Base-by-base conservation (phyloP, 23 tunicate species). In the Oikopleura dioica region DNA sequence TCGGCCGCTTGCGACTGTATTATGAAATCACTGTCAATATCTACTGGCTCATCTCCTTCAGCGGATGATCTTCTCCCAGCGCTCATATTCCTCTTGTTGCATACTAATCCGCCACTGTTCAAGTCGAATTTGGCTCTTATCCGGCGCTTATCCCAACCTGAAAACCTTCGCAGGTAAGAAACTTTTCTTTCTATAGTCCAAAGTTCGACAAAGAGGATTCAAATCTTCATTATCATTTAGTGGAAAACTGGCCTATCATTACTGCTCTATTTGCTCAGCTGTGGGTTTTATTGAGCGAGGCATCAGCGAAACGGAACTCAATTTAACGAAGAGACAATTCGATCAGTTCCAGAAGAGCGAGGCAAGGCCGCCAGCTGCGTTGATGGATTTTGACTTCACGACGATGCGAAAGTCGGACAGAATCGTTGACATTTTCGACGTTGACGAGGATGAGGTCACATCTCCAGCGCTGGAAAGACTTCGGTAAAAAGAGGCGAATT, bases 201-300 rank as follows among this genome's bases (percentile, higher is more conserved):
- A 44, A 44, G 21, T 9, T 9, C n/a, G n/a, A n/a, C n/a, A n/a
- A n/a, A n/a, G n/a, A n/a, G n/a, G n/a, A n/a, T n/a, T n/a, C n/a
- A n/a, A n/a, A n/a, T n/a, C n/a, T n/a, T n/a, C n/a, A n/a, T n/a
- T n/a, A n/a, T n/a, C n/a, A 12, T 63, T 24, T 16, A 63, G 72
- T 23, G 72, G 72, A 16, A 5, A 63, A 28, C 72, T 63, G 33
- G 72, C 72, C 5, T 63, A 63, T 63, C 72, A 63, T 28, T 63
- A 63, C 26, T 63, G 72, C 26, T 63, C 72, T 63, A 63, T 63
- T 16, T 63, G 72, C 72, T 63, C 72, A 4, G 72, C 72, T 28
- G 72, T 63, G 4, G 33, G 26, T 12, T 63, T 63, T 31, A 63
- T 63, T 2, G 72, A 63, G 26, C 72, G 72, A 21, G 72, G 72